Base-by-base conservation (phyloP, 2,888 invertebrate species). In the Ischnus inquisitorius region DNA sequence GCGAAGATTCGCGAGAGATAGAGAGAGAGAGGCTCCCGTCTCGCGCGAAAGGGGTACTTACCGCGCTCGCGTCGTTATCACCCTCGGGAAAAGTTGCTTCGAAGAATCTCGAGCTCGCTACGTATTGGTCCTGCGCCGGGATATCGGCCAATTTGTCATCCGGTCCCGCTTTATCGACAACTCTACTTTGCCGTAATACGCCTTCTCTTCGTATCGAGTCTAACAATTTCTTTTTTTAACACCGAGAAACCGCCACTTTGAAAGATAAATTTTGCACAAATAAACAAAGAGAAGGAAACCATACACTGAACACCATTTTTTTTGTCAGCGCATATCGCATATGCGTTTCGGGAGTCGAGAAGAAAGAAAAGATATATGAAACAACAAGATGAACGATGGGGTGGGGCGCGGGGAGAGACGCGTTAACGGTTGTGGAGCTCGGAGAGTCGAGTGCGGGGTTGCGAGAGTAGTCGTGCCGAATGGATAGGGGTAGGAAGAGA, bases 71-170 rank as follows among this genome's bases (percentile, higher is more conserved):
- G 39, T 74, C 80, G 79, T 84, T 83, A 83, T 86, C 84, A 75
- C 48, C 74, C 65, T 71, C 41, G 67, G 25, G 51, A 48, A 82
- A 84, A 83, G 74, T 67, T 76, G 57, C n/a, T 75, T 69, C 54
- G 65, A 48, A 51, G 43, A 34, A 54, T 72, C 76, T 14, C 65
- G 16, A 6, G 46, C 34, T 77, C 28, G 16, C 16, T 67, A 78
- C 46, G 54, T 74, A 65, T 78, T 72, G 68, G 19, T 76, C 12
- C 65, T 43, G 19, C 79, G n/a, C 34, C 1, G 64, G 48, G 16
- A 57, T 46, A 76, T 69, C 46, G 51, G 82, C 78, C 68, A 83
- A 83, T 83, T 83, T 79, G 82, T 83, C 82, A 83, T 79, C 78
- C 71, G 75, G 60, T 79, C 75, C 46, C 39, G 12, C 25, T 62